Evolutionary conservation across 2,113 vertebrate genomes (phyloP).

Genomic region (Probosciger aterrimus): DNA sequence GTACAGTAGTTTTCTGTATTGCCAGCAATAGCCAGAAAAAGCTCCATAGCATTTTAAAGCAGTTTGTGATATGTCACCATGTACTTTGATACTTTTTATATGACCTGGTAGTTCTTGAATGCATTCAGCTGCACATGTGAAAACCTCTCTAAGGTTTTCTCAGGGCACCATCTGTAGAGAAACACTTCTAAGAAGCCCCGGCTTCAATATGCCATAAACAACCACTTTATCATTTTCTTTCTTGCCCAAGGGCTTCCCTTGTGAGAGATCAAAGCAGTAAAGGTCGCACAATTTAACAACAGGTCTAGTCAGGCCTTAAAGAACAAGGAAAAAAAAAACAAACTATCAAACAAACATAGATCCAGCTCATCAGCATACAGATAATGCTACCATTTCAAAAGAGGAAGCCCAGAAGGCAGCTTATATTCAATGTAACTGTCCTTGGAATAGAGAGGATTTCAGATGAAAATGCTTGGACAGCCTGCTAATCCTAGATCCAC

Average conservation of each 20-base stretch:
- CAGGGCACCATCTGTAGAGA: neutral
- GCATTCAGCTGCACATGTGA: neutral
- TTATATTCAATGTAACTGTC: neutral
- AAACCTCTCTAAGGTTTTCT: neutral
- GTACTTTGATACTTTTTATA: neutral
- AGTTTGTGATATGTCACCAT: neutral
- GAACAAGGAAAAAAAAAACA: neutral
- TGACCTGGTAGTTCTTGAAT: neutral
- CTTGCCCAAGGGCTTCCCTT: neutral
- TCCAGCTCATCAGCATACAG: neutral
- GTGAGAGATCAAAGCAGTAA: neutral
- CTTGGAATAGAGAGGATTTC: neutral
- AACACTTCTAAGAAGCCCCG: neutral
- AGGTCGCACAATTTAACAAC: neutral
- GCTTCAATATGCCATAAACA: neutral
- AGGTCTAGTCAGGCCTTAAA: neutral
- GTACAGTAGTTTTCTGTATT: neutral
- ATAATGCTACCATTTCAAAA: neutral
- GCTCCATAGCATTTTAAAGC: neutral
- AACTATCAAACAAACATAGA: neutral
- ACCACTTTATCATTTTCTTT: neutral
- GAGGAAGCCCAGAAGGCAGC: neutral
- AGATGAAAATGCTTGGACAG: neutral
- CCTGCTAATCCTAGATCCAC: neutral
- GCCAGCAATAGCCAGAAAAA: neutral